Conservation (phyloP, 2,888 invertebrate species). For the Vanessa cardui region DNA sequence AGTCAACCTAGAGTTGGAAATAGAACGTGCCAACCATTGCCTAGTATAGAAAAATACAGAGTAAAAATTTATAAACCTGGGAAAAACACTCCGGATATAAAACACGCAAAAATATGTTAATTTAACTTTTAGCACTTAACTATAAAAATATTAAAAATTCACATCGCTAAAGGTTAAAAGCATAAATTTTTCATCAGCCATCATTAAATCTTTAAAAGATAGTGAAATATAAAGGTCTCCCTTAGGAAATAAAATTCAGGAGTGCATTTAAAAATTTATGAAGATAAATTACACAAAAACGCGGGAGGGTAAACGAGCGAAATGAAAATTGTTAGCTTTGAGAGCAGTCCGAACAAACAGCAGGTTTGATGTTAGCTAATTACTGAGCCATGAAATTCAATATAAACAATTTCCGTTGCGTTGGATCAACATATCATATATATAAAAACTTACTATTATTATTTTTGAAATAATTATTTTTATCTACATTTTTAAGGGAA, state of each 20-base stretch:
- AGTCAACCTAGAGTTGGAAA: too few relatives aligned
- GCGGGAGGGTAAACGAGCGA: slow-evolving; percentile 31
- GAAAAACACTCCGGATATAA: too few relatives aligned
- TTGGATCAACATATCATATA: slow-evolving; percentile 21
- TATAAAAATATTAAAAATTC: slow-evolving; percentile 7
- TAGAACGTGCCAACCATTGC: too few relatives aligned
- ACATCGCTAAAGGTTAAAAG: slow-evolving; percentile 14
- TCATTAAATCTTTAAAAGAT: slow-evolving; percentile 25
- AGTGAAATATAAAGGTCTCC: slow-evolving; percentile 29
- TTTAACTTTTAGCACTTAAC: not conserved
- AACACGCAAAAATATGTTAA: not conserved
- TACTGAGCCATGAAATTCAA: slow-evolving; percentile 56
- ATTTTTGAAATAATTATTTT: too few relatives aligned
- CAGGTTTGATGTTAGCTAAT: slow-evolving; percentile 52
- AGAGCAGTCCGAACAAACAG: slow-evolving; percentile 48
- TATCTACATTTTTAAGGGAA: too few relatives aligned
- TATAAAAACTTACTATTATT: too few relatives aligned
- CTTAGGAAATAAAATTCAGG: slow-evolving; percentile 33
- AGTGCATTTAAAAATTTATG: slow-evolving; percentile 36
- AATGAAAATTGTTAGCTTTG: slow-evolving; percentile 42
- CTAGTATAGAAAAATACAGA: too few relatives aligned
- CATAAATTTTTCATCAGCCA: slow-evolving; percentile 25
- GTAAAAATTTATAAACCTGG: too few relatives aligned
- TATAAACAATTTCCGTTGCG: slow-evolving; percentile 43
- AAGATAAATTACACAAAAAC: slow-evolving; percentile 38